Evolutionary conservation across 2,113 vertebrate genomes (phyloP).

Genomic region (Sphaerodactylus townsendi): DNA sequence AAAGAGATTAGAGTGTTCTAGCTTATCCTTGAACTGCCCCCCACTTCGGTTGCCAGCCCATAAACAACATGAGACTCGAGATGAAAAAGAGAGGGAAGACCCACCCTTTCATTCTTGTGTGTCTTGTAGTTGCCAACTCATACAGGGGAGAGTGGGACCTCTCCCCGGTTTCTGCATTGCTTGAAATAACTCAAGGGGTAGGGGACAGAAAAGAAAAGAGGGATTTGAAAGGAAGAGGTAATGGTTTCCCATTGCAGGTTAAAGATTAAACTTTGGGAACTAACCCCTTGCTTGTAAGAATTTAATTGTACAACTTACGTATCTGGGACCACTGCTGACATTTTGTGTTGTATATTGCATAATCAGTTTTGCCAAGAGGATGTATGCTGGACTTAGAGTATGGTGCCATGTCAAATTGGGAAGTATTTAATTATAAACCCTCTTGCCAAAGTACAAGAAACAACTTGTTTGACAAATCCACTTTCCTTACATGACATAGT

Average conservation of each 20-base stretch:
- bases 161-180: neutral
- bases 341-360: neutral
- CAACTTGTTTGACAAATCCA: slow-evolving; percentile 50
- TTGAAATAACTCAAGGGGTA: neutral
- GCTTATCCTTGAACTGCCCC: neutral
- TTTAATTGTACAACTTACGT: slow-evolving; percentile 13
- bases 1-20: neutral
- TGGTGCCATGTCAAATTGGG: slow-evolving; percentile 22
- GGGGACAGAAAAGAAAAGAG: neutral
- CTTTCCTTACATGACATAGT: slow-evolving; percentile 53
- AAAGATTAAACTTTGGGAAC: neutral
- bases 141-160: neutral
- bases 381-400: neutral
- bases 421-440: slow-evolving; percentile 32
- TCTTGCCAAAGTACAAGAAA: slow-evolving; percentile 53
- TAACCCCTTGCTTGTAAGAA: neutral
- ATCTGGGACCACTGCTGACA: slow-evolving; percentile 43
- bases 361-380: neutral
- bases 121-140: neutral
- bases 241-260: neutral
- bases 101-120: neutral
- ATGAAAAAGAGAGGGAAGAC: neutral
- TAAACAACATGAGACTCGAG: neutral
- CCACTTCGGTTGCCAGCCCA: neutral
- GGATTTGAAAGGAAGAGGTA: neutral